phyloP scores from a whole-genome alignment of 1,140 invertebrate species.

The Brachionus koreanus region DNA sequence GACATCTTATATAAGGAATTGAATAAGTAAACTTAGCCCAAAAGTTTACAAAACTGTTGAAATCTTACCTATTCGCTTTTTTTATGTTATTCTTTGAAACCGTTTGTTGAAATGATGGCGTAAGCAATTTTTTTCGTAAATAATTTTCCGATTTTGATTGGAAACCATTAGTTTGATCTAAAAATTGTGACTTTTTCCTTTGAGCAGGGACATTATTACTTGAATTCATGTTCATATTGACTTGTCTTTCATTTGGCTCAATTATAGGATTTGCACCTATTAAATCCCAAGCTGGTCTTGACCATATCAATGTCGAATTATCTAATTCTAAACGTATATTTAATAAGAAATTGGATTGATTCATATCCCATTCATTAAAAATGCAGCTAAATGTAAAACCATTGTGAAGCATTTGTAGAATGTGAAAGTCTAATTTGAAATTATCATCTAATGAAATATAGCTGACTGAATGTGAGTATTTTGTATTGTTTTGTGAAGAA shows the following conservation, averaged over 20 bases:
- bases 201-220: slow-evolving; percentile 57
- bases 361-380: slow-evolving; percentile 26
- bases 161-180: not conserved
- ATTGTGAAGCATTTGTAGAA: slow-evolving; percentile 61
- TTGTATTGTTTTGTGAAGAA: not conserved
- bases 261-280: slow-evolving; percentile 58
- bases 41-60: too few relatives aligned
- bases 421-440: slow-evolving; percentile 44
- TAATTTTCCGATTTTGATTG: slow-evolving; percentile 35
- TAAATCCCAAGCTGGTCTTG: slow-evolving; percentile 73
- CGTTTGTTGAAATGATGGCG: not conserved
- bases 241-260: slow-evolving; percentile 35
- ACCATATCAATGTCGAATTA: slow-evolving; percentile 79
- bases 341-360: slow-evolving; percentile 60
- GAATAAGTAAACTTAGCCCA: too few relatives aligned
- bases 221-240: slow-evolving; percentile 60
- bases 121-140: slow-evolving; percentile 15
- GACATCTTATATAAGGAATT: too few relatives aligned
- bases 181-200: slow-evolving; percentile 5
- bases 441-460: slow-evolving; percentile 20
- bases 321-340: slow-evolving; percentile 73
- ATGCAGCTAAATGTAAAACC: slow-evolving; percentile 34
- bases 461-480: not conserved
- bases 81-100: not conserved
- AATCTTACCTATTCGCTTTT: not conserved